Conservation (phyloP, 2,113 vertebrate genomes). For the Plectropomus leopardus region DNA sequence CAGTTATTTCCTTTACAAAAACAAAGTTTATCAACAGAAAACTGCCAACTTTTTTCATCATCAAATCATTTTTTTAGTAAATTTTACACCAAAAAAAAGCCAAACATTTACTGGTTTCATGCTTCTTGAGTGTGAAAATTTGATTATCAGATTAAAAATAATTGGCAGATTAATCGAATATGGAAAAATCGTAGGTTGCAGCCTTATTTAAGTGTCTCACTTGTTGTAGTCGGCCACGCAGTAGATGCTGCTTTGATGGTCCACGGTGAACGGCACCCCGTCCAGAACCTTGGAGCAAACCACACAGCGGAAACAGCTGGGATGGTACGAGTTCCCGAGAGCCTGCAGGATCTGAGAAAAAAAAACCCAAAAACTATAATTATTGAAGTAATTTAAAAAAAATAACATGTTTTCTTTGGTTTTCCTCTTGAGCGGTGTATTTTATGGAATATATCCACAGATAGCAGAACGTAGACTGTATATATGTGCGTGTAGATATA, state of each 20-base stretch:
- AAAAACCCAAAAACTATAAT: fast-evolving
- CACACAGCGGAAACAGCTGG: slow-evolving; percentile 91
- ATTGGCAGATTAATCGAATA: too few species aligned
- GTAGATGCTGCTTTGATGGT: slow-evolving; percentile 92
- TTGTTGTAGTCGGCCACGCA: slow-evolving; percentile 93
- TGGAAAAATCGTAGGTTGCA: too few species aligned
- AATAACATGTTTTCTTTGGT: neutral
- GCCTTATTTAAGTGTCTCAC: slow-evolving; percentile 62
- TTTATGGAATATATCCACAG: neutral
- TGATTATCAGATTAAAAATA: too few species aligned
- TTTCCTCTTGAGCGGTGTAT: neutral
- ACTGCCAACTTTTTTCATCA: too few species aligned
- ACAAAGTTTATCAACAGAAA: too few species aligned
- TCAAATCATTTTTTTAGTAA: too few species aligned
- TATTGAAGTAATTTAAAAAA: neutral
- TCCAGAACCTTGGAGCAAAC: slow-evolving; percentile 91
- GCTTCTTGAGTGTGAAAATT: too few species aligned
- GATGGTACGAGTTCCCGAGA: slow-evolving; percentile 91
- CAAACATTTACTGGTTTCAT: too few species aligned
- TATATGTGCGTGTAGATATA: neutral
- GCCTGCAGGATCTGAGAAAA: slow-evolving; percentile 89
- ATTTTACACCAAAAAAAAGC: too few species aligned
- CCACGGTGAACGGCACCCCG: slow-evolving; percentile 91
- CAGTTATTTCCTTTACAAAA: too few species aligned
- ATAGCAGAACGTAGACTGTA: neutral